Conservation (phyloP, 2,888 invertebrate species). For the Galeruca laticollis region DNA sequence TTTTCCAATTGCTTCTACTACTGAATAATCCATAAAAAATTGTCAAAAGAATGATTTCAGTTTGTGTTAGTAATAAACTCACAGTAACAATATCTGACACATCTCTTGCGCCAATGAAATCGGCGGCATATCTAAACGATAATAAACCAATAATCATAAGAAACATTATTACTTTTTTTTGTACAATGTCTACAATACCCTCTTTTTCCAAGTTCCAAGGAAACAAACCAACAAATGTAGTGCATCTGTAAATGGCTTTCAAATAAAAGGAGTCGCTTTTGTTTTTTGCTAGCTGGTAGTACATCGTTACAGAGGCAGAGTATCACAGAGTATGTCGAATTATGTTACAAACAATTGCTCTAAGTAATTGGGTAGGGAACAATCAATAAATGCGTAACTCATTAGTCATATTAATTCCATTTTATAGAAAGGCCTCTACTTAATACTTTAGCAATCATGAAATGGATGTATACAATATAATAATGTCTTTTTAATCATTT, state of each 20-base stretch:
- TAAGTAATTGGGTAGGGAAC: background rate
- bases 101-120: background rate
- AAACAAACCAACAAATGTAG: background rate
- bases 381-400: background rate
- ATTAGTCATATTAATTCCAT: background rate
- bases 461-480: too few species aligned
- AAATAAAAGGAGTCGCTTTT: constrained; percentile 7
- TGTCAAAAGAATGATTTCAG: background rate
- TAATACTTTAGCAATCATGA: too few species aligned
- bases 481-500: too few species aligned
- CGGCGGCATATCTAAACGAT: background rate
- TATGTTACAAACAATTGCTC: background rate
- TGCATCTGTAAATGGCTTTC: background rate
- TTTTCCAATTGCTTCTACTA: background rate
- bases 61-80: background rate
- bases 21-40: background rate
- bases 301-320: background rate
- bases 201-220: constrained; percentile 5
- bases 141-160: background rate
- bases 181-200: background rate
- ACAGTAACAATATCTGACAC: background rate
- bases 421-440: background rate
- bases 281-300: background rate
- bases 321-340: background rate
- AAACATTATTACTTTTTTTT: background rate